Evolutionary conservation across 2,113 vertebrate species (phyloP).

Genomic region (Prionailurus bengalensis): DNA sequence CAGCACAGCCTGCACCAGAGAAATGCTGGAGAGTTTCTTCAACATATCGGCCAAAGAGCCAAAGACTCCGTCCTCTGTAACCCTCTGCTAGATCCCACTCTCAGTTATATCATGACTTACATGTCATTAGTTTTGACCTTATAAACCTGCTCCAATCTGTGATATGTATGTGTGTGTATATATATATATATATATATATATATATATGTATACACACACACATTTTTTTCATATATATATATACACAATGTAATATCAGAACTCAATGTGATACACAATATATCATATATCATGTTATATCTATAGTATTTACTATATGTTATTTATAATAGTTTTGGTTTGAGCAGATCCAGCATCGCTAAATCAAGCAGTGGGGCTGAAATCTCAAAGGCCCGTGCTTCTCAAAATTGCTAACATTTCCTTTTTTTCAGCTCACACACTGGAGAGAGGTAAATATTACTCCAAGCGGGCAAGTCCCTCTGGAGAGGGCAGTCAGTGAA

Average conservation of each 20-base stretch:
- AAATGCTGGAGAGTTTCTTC: neutral
- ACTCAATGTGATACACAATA: neutral
- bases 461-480: neutral
- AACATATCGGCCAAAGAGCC: neutral
- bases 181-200: neutral
- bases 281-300: neutral
- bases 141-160: neutral
- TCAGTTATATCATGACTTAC: neutral
- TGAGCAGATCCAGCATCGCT: neutral
- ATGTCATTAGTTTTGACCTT: neutral
- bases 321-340: neutral
- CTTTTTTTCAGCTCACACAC: neutral
- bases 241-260: neutral
- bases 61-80: neutral
- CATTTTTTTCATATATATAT: neutral
- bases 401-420: neutral
- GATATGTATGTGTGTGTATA: neutral
- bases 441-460: neutral
- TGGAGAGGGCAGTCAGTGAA: neutral
- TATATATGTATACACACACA: neutral
- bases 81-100: neutral
- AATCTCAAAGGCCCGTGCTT: neutral
- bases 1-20: neutral
- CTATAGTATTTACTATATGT: neutral
- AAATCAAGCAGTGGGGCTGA: neutral